Percentiles rank a stretch among this genome's conserved stretches.
Conservation (phyloP, 23 tunicate genomes). For the Corella eumyota region DNA sequence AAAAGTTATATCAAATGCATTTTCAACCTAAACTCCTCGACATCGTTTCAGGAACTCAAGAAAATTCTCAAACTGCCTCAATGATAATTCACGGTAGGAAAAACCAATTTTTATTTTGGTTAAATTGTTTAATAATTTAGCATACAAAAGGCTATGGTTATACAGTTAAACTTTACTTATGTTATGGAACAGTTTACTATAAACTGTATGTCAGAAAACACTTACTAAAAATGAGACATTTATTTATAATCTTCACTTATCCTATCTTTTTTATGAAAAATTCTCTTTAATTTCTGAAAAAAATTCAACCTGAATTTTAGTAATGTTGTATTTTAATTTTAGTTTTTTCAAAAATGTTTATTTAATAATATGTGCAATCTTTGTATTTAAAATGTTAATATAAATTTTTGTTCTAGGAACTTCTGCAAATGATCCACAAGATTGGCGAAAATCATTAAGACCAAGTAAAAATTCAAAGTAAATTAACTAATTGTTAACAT, state of each 20-base stretch:
- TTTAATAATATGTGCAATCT: not conserved
- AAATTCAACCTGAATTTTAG: too few relatives aligned
- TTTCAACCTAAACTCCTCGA: slow-evolving; percentile 53
- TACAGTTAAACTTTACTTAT: too few relatives aligned
- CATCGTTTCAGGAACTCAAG: slow-evolving; percentile 74
- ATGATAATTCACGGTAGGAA: slow-evolving; percentile 7
- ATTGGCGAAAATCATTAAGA: slow-evolving; percentile 14
- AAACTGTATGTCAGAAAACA: too few relatives aligned
- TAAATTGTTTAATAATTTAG: too few relatives aligned
- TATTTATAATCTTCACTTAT: too few relatives aligned
- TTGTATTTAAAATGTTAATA: not conserved
- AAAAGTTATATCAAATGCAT: slow-evolving; percentile 14
- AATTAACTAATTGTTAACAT: too few relatives aligned
- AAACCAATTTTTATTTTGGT: too few relatives aligned
- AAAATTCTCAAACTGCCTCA: slow-evolving; percentile 1
- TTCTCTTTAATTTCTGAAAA: too few relatives aligned
- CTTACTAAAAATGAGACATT: too few relatives aligned
- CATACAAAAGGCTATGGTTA: too few relatives aligned
- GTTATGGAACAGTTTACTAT: too few relatives aligned
- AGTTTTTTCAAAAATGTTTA: not conserved
- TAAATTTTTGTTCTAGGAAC: not conserved
- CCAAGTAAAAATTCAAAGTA: slow-evolving; percentile 6
- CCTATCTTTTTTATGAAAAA: too few relatives aligned
- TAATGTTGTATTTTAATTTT: not conserved
- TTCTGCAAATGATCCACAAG: slow-evolving; percentile 4